phyloP scores from a whole-genome alignment of 1,140 invertebrate species.

The Platyura marginata region DNA sequence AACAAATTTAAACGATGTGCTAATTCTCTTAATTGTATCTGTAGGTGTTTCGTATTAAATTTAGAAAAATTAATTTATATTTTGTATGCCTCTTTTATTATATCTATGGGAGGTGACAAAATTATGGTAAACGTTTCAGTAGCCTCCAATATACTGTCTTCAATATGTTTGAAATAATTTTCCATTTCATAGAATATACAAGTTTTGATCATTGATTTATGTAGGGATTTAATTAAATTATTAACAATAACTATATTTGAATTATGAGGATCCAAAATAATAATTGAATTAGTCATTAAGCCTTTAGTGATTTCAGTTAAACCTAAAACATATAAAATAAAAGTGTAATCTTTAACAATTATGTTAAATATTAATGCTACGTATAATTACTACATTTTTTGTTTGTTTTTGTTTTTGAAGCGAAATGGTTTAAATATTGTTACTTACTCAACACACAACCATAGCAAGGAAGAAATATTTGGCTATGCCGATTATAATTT shows the following conservation, averaged over 20 bases:
- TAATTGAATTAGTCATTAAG: background rate
- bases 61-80: background rate
- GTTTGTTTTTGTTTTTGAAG: too few species aligned
- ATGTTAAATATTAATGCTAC: too few species aligned
- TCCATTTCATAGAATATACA: slow-evolving; percentile 16
- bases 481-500: too few species aligned
- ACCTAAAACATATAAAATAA: too few species aligned
- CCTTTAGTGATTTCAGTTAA: background rate
- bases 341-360: too few species aligned
- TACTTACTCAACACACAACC: too few species aligned
- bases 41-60: background rate
- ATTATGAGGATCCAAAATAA: background rate
- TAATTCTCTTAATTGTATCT: slow-evolving; percentile 11
- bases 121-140: slow-evolving; percentile 21
- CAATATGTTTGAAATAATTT: slow-evolving; percentile 17
- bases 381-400: too few species aligned
- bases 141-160: slow-evolving; percentile 13
- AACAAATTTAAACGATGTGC: slow-evolving; percentile 20
- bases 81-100: slow-evolving; percentile 5
- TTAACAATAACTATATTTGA: background rate
- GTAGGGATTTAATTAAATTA: slow-evolving; percentile 1
- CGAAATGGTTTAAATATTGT: too few species aligned
- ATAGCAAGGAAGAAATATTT: too few species aligned
- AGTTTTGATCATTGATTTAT: slow-evolving; percentile 8
- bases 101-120: slow-evolving; percentile 12